A percentile compares a stretch with the other conserved stretches of the same genome.
phyloP scores from a whole-genome alignment of 1,140 invertebrate species.

The Ylistrum balloti region DNA sequence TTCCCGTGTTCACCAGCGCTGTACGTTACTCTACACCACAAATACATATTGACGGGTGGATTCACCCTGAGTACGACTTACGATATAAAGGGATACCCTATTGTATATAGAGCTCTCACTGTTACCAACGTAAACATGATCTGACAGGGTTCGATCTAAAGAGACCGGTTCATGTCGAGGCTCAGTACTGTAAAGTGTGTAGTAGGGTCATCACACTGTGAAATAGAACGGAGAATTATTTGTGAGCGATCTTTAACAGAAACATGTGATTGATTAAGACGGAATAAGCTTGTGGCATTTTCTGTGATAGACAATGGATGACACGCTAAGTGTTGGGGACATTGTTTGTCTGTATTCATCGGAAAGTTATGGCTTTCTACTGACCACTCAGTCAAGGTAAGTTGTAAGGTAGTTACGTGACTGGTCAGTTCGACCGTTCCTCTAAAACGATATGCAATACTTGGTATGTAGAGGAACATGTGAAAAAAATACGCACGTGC shows the following conservation, averaged over 20 bases:
- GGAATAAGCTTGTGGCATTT: not conserved
- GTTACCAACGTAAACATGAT: conserved; percentile 25
- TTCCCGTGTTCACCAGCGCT: not conserved
- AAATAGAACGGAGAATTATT: not conserved
- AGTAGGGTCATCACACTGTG: not conserved
- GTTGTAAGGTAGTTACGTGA: conserved; percentile 54
- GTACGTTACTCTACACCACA: not conserved
- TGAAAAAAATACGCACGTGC: not conserved
- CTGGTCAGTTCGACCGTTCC: not conserved
- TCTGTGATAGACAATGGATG: conserved; percentile 56
- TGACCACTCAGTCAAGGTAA: conserved; percentile 68
- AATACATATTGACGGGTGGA: conserved; percentile 1
- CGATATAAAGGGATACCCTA: not conserved
- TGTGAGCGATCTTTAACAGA: not conserved
- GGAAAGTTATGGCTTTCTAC: conserved; percentile 64
- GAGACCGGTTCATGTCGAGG: not conserved
- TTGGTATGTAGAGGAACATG: too few species aligned
- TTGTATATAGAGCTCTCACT: not conserved
- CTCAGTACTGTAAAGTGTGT: not conserved
- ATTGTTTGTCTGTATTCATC: conserved; percentile 67
- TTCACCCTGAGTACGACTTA: not conserved
- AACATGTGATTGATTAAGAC: not conserved
- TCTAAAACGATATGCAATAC: too few species aligned
- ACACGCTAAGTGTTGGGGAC: conserved; percentile 67
- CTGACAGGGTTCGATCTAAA: not conserved